Evolutionary conservation across 2,797 vertebrate species (phyloP), one percentile per base, ranked within the genome.

Genomic region (Clarias laeviceps): DNA sequence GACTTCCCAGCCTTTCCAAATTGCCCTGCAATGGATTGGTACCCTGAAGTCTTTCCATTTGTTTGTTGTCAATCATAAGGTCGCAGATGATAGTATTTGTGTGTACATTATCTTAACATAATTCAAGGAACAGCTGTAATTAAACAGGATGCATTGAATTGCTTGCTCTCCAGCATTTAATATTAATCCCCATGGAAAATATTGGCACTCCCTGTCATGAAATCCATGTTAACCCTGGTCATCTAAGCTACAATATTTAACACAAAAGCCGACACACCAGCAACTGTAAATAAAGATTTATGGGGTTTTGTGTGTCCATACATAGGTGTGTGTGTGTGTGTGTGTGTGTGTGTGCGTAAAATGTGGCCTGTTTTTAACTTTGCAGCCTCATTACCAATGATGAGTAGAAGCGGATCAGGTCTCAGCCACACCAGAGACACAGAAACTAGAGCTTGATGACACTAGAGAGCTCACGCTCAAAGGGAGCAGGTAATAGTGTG

Each of bases 311-410:
- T 83, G 69, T 62, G 40, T 76, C 70, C 45, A 3, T 64, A 62
- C 79, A 20, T 82, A 57, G 54, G 66, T 83, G 68, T 80, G 65
- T 34, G 62, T 54, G 24, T 83, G 57, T 32, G 56, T 82, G 61
- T 82, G 72, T 73, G 56, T 40, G 66, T 82, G 22, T 70, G 8
- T 64, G 20, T 9, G 59, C 45, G 59, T 68, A 6, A 45, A 78
- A 61, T 61, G 29, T 24, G 27, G 27, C 32, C 90, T 90, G 89
- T 91, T 94, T 93, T 93, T 92, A 93, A 91, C 85, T 87, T 87
- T 84, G 57, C 88, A 87, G 90, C 91, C 89, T 93, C 91, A 91
- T 93, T 93, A 93, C 89, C 45, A 76, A 62, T 79, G 89, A 69
- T 89, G 87, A 90, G 90, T 68, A 88, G 89, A 90, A 89, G 90